Base-by-base conservation (phyloP, 1,140 invertebrate genomes). In the Hyles euphorbiae region DNA sequence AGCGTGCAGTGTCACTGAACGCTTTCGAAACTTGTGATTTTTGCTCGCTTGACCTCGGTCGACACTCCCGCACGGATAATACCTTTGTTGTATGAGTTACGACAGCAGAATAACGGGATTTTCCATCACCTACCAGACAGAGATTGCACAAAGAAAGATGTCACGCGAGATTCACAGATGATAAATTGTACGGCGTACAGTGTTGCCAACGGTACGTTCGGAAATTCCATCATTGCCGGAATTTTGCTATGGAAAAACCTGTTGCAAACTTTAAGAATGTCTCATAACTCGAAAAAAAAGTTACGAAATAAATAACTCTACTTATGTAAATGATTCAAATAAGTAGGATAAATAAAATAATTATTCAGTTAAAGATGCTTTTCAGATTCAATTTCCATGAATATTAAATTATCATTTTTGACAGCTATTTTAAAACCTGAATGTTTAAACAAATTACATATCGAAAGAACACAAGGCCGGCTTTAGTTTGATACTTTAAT, bases 131-230 rank as follows among this genome's bases (percentile, higher is more conserved):
- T 72, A 83, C 69, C 71, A 68, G 61, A 78, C 67, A 76, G 78
- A 80, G 83, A 81, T 82, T 78, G 63, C 79, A 85, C 81, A 84
- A 83, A 87, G 82, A 80, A 81, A 84, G 73, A 76, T 76, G 79
- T 83, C 80, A 84, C 73, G 63, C 68, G 33, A 67, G 54, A 22
- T 43, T 53, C 65, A 77, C 70, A 75, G 72, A 76, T 70, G 61
- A 70, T 53, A 63, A 63, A 59, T 40, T 40, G 50, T 22, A 60
- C 44, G 44, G n/a, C 11, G 36, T 8, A 8, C 11, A 44, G 55
- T 44, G 63, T 65, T 65, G 63, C 63, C 51, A 61, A 12, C 22
- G 7, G 34, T 34, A 0, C 51, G 47, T 36, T 34, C 9, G 40
- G 40, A 34, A 60, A 60, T 34, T 55, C n/a, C 9, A 9, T 12